Conservation (phyloP, 2,888 invertebrate genomes). For the Gymnocheta viridis region DNA sequence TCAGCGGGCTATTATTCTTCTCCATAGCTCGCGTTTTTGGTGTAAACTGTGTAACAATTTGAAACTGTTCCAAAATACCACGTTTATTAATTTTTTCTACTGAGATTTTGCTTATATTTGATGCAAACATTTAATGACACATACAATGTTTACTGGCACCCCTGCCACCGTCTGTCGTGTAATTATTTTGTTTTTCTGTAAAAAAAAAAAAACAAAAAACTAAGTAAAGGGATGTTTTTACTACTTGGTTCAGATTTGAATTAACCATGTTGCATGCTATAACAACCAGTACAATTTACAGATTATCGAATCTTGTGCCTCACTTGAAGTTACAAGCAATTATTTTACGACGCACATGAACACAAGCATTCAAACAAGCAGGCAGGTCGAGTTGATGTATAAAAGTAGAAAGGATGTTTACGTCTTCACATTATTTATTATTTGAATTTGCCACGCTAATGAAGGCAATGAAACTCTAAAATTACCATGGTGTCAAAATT, state of each 20-base stretch:
- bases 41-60: not conserved
- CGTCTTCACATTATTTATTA: slow-evolving; percentile 26
- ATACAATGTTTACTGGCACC: not conserved
- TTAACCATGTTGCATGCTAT: slow-evolving; percentile 39
- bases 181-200: not conserved
- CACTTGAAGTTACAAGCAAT: slow-evolving; percentile 14
- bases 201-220: not conserved
- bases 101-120: not conserved
- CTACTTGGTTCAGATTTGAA: not conserved
- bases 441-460: slow-evolving; percentile 53
- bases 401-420: slow-evolving; percentile 22
- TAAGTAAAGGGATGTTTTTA: not conserved
- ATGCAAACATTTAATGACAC: not conserved
- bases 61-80: not conserved
- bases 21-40: not conserved
- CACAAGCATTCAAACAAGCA: not conserved
- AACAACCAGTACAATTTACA: slow-evolving; percentile 39
- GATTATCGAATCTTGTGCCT: slow-evolving; percentile 10
- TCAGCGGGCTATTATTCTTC: not conserved
- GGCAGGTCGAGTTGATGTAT: not conserved
- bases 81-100: not conserved
- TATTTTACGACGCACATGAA: slow-evolving; percentile 12
- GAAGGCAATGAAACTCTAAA: slow-evolving; percentile 36
- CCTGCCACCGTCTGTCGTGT: not conserved
- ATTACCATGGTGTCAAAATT: not conserved